These are phyloP conservation scores for Drosophila rellima DNA, from an alignment of 2,888 invertebrate genomes.

Conservation along the genomic window DNA sequence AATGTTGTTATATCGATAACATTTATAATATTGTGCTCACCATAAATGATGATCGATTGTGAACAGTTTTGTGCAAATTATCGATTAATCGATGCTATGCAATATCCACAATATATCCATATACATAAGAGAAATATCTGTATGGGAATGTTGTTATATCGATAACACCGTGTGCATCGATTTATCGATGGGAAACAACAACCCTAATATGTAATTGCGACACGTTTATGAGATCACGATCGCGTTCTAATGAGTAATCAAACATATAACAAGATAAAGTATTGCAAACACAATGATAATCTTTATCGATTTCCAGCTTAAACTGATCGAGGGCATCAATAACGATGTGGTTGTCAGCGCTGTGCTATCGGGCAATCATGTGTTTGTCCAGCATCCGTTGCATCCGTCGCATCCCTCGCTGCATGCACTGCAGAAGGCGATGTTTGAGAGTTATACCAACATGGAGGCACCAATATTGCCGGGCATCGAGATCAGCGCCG, in stretches of 20 bases:
- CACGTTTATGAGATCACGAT: not conserved
- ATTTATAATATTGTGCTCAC: no score
- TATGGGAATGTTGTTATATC: not conserved
- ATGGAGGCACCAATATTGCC: slow-evolving; percentile 93
- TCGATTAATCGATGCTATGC: not conserved
- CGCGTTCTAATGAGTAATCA: not conserved
- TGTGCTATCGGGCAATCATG: slow-evolving; percentile 93
- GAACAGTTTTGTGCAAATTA: no score
- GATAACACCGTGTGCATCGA: not conserved
- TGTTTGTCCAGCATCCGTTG: slow-evolving; percentile 97
- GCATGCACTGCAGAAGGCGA: slow-evolving; percentile 91
- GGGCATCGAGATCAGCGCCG: slow-evolving; percentile 91
- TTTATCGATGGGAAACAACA: not conserved
- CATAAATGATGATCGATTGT: no score
- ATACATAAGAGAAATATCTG: no score
- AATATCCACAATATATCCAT: no score
- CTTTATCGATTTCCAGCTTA: slow-evolving; percentile 87
- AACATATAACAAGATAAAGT: no score
- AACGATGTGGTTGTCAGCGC: slow-evolving; percentile 97
- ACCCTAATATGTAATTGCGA: not conserved
- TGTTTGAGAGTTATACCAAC: slow-evolving; percentile 93
- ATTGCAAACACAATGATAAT: not conserved
- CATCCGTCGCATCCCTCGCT: slow-evolving; percentile 97
- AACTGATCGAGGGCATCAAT: slow-evolving; percentile 95
- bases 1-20: no score